These are phyloP conservation scores for Syngnathus typhle DNA, from an alignment of 2,113 vertebrate genomes.

Conservation along the genomic window DNA sequence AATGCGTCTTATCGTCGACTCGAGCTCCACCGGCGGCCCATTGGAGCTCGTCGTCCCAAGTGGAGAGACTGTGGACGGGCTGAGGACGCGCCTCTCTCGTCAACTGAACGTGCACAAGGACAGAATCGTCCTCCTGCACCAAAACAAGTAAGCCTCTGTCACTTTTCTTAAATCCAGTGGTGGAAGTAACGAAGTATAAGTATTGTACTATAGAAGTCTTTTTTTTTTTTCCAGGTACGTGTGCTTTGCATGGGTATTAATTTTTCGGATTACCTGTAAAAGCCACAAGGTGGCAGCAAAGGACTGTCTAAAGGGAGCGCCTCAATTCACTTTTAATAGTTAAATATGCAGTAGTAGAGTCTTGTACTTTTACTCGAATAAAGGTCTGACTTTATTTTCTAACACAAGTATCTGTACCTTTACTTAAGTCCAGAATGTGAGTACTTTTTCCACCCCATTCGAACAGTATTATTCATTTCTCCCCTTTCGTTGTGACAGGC, in stretches of 20 bases:
- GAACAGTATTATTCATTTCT: not conserved
- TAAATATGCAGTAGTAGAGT: not conserved
- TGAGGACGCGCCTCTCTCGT: conserved; percentile 77
- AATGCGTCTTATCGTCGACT: conserved; percentile 78
- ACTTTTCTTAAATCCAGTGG: not conserved
- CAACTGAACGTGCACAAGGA: conserved; percentile 79
- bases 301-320: not conserved
- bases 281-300: not conserved
- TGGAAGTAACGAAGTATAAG: not conserved
- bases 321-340: not conserved
- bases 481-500: conserved; percentile 57
- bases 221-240: not conserved
- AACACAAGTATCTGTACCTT: too few relatives aligned
- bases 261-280: not conserved
- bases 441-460: too few relatives aligned
- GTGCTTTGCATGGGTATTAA: not conserved
- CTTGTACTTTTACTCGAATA: too few relatives aligned
- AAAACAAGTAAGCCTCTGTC: conserved; percentile 73
- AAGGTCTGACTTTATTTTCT: too few relatives aligned
- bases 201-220: not conserved
- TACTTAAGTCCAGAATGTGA: too few relatives aligned
- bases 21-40: conserved; percentile 76
- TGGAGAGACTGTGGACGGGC: conserved; percentile 82
- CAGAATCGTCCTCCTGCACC: conserved; percentile 78
- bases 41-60: conserved; percentile 78